phyloP scores from a whole-genome alignment of 2,888 invertebrate genomes.

The Erynnis tages region DNA sequence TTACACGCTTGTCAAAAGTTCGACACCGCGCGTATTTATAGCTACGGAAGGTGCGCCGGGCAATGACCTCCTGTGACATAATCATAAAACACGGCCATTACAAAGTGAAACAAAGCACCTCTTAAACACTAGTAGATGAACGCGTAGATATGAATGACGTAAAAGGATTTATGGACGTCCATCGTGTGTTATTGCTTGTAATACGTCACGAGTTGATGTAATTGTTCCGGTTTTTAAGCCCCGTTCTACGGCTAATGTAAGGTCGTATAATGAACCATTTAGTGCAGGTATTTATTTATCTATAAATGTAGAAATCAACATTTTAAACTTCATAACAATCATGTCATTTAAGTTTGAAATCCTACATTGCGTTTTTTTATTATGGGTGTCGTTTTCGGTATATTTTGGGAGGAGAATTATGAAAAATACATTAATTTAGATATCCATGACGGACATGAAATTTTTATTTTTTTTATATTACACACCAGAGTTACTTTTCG shows the following conservation, averaged over 20 bases:
- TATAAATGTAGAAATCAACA: background rate
- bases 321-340: too few relatives aligned
- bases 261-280: background rate
- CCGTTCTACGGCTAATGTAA: slow-evolving; percentile 1
- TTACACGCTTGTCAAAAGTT: slow-evolving; percentile 75
- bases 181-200: slow-evolving; percentile 34
- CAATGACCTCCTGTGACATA: slow-evolving; percentile 67
- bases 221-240: slow-evolving; percentile 21
- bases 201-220: slow-evolving; percentile 19
- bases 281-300: background rate
- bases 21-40: slow-evolving; percentile 73
- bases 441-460: too few relatives aligned
- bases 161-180: slow-evolving; percentile 51
- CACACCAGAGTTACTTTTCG: too few relatives aligned
- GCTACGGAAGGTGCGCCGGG: slow-evolving; percentile 73
- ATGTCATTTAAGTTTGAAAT: too few relatives aligned
- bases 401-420: too few relatives aligned
- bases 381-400: too few relatives aligned
- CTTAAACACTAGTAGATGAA: slow-evolving; percentile 44
- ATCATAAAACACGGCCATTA: slow-evolving; percentile 52
- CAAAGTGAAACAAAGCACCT: slow-evolving; percentile 48
- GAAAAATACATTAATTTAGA: too few relatives aligned
- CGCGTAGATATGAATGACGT: slow-evolving; percentile 41
- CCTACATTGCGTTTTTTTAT: too few relatives aligned
- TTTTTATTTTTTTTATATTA: too few relatives aligned